phyloP scores from a whole-genome alignment of 2,888 invertebrate genomes.

The Nysson spinosus region DNA sequence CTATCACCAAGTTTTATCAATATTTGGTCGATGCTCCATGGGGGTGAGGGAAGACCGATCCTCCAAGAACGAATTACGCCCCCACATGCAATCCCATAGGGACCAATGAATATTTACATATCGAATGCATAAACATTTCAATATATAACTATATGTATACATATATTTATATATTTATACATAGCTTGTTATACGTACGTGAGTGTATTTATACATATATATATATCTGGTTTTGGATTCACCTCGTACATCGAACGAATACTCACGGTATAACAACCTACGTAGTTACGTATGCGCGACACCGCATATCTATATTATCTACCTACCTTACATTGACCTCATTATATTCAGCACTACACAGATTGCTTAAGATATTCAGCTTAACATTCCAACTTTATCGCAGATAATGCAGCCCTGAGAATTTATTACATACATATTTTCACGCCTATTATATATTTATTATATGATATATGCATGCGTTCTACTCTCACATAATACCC shows the following conservation, averaged over 20 bases:
- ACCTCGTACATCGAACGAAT: slow-evolving; percentile 4
- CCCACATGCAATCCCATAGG: slow-evolving; percentile 69
- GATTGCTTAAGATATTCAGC: slow-evolving; percentile 70
- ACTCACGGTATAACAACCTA: slow-evolving; percentile 38
- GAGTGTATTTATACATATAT: slow-evolving; percentile 17
- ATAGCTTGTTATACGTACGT: slow-evolving; percentile 28
- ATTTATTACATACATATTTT: slow-evolving; percentile 50
- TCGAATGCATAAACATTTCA: slow-evolving; percentile 16
- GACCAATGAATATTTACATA: slow-evolving; percentile 55
- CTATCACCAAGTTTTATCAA: background rate
- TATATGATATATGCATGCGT: slow-evolving; percentile 67
- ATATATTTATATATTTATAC: slow-evolving; percentile 14
- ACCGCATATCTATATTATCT: slow-evolving; percentile 49
- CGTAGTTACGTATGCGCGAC: slow-evolving; percentile 30
- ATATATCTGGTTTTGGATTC: slow-evolving; percentile 37
- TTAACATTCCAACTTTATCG: slow-evolving; percentile 56
- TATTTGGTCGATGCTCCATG: background rate
- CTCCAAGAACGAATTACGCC: slow-evolving; percentile 69
- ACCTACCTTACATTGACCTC: slow-evolving; percentile 61
- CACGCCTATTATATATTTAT: slow-evolving; percentile 58
- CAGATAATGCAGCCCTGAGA: slow-evolving; percentile 54
- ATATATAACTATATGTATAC: slow-evolving; percentile 12
- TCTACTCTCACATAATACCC: slow-evolving; percentile 62
- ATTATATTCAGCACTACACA: slow-evolving; percentile 68
- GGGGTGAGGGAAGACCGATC: slow-evolving; percentile 57